Evolutionary conservation across 2,113 vertebrate genomes (phyloP), one percentile per base, ranked within the genome.

Genomic region (Erpornis zantholeuca): DNA sequence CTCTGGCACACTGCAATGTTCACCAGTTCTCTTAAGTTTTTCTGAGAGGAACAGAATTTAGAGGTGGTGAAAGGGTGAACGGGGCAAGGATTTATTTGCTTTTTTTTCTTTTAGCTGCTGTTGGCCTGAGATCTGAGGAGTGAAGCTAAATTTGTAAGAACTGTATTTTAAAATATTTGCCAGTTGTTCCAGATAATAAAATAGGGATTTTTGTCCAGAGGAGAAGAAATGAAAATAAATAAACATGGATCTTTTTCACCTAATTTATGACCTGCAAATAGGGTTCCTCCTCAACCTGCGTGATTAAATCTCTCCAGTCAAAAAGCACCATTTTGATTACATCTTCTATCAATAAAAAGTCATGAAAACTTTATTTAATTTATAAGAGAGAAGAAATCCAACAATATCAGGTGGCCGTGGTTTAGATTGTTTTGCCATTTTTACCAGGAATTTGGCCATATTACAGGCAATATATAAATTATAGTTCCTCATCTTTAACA

Each of bases 261-360:
- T 93, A 90, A 95, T 96, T 96, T 96, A 96, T 10, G 52, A 90
- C 24, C 60, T 95, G 71, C 38, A 93, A 97, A 91, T 82, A 70
- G 14, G 25, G 24, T 82, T 96, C 77, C 80, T 94, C 79, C n/a
- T 73, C 76, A 91, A 52, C 61, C 49, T 71, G 47, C 49, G 40
- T 75, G 53, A 95, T 94, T 95, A 91, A 92, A 49, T 76, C 50
- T 93, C 53, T 61, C 93, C 65, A 85, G 70, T 89, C 64, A 85
- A 69, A 71, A 70, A 11, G 36, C n/a, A 79, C 73, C 31, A 60
- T 78, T 75, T 81, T 86, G 79, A 77, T 91, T 94, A 80, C 29
- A 66, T 65, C 65, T 96, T 87, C 72, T 84, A 56, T 91, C 61
- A 92, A 95, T 87, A 94, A 96, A 96, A 95, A 60, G 2, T 21